These are phyloP conservation scores for Dendroctonus ponderosae DNA, from an alignment of 1,140 invertebrate genomes.

Conservation along the genomic window DNA sequence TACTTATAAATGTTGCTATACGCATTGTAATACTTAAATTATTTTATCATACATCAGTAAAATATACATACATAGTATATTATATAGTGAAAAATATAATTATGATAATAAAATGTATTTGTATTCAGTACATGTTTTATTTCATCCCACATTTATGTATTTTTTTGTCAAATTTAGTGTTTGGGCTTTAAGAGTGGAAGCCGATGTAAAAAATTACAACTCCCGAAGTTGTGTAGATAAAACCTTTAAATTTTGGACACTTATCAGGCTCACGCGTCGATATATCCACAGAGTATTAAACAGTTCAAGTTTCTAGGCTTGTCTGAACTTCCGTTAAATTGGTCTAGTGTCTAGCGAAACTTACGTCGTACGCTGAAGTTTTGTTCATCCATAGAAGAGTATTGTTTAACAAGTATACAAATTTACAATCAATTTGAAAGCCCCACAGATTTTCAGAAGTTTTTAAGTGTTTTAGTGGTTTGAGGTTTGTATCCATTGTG, in stretches of 20 bases:
- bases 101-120: constrained; percentile 53
- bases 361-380: no score
- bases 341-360: no score
- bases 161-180: neutral
- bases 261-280: neutral
- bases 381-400: no score
- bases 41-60: constrained; percentile 52
- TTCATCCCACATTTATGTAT: constrained; percentile 1
- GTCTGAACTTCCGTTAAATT: no score
- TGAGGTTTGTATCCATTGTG: no score
- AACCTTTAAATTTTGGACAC: neutral
- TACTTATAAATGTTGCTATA: constrained; percentile 53
- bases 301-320: no score
- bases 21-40: constrained; percentile 50
- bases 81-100: constrained; percentile 52
- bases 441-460: no score
- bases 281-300: neutral
- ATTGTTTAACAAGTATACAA: no score
- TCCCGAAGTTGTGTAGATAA: neutral
- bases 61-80: constrained; percentile 51
- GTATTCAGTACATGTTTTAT: constrained; percentile 43
- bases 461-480: no score
- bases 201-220: neutral
- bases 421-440: no score
- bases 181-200: neutral